Percentiles rank a stretch among this genome's conserved stretches.
Evolutionary conservation across 1,140 invertebrate genomes (phyloP).

Genomic region (Prorops nasuta): DNA sequence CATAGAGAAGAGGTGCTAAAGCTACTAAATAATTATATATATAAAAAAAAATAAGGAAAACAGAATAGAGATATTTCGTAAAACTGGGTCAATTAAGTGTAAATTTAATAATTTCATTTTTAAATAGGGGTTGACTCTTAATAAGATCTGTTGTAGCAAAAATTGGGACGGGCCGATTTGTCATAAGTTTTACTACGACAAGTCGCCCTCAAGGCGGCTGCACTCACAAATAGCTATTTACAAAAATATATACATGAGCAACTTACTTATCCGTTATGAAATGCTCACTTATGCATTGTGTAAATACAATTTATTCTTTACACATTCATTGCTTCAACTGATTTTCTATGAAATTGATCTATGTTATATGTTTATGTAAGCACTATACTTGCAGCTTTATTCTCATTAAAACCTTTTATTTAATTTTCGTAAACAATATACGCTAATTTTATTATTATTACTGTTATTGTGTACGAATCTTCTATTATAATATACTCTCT

Average conservation of each 20-base stretch:
- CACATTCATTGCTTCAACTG: conserved; percentile 3
- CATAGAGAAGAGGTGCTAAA: no score
- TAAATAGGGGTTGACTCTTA: conserved; percentile 28
- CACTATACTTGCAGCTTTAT: neutral
- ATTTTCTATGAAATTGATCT: neutral
- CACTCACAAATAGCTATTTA: conserved; percentile 55
- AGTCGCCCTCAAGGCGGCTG: conserved; percentile 47
- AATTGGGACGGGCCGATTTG: conserved; percentile 42
- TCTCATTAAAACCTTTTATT: neutral
- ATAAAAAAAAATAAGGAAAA: conserved; percentile 9
- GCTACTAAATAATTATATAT: no score
- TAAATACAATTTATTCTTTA: no score
- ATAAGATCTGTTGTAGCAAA: conserved; percentile 49
- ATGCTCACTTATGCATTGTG: no score
- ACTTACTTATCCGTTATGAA: conserved; percentile 39
- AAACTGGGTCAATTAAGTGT: neutral
- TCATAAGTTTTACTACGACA: conserved; percentile 16
- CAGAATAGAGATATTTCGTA: neutral
- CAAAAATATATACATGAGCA: conserved; percentile 58
- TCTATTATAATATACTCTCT: no score
- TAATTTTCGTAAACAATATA: conserved; percentile 1
- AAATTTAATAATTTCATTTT: neutral
- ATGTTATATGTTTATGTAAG: neutral
- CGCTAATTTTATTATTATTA: neutral
- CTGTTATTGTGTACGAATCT: no score